phyloP scores from a whole-genome alignment of 1,140 invertebrate genomes.

The Apis laboriosa region DNA sequence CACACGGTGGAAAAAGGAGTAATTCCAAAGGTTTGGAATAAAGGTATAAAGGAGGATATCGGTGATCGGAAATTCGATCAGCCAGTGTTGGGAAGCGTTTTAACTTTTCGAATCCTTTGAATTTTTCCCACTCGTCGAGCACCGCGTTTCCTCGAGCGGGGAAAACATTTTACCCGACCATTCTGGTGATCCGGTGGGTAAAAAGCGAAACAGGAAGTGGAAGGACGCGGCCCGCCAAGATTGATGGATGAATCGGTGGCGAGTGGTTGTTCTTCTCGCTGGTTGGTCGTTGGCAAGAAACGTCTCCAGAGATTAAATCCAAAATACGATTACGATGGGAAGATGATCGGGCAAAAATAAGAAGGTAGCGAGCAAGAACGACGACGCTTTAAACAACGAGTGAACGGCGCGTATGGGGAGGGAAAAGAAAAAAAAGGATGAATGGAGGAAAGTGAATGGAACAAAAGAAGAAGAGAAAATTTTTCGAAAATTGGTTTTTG shows the following conservation, averaged over 20 bases:
- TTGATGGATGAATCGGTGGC: constrained; percentile 57
- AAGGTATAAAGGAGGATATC: constrained; percentile 20
- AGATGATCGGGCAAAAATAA: constrained; percentile 33
- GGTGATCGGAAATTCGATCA: constrained; percentile 70
- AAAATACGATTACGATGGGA: constrained; percentile 48
- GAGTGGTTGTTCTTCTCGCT: constrained; percentile 1
- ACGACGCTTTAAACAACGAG: background rate
- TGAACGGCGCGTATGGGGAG: too few relatives aligned
- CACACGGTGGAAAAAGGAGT: background rate
- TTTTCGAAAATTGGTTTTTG: background rate
- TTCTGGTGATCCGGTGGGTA: background rate
- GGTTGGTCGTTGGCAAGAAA: constrained; percentile 25
- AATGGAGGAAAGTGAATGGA: background rate
- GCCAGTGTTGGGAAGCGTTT: constrained; percentile 60
- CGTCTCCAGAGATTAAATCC: constrained; percentile 56
- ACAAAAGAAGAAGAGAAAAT: too few relatives aligned
- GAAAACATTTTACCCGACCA: background rate
- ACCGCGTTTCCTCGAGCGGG: background rate
- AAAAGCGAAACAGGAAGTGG: constrained; percentile 8
- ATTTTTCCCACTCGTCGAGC: constrained; percentile 35
- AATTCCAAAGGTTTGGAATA: constrained; percentile 32
- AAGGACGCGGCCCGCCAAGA: constrained; percentile 25
- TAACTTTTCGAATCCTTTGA: constrained; percentile 58
- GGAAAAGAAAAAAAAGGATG: background rate
- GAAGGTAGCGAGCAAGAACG: background rate